A percentile compares a stretch with the other conserved stretches of the same genome.
Conservation (phyloP, 2,888 invertebrate genomes). For the Anthrax anthrax region DNA sequence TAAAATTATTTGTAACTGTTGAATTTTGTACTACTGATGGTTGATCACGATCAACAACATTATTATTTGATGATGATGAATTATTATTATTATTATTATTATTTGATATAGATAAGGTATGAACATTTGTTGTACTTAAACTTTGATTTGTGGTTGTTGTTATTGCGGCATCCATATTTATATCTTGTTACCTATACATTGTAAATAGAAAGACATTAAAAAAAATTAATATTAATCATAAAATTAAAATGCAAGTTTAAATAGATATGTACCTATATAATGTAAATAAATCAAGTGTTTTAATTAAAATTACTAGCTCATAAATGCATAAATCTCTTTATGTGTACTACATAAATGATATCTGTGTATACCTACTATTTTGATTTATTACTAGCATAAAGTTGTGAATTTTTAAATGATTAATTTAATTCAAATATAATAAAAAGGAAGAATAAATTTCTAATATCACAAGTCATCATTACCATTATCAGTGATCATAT, state of each 20-base stretch:
- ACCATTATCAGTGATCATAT: neutral
- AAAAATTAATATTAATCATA: neutral
- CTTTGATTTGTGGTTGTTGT: constrained; percentile 1
- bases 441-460: no score
- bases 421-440: no score
- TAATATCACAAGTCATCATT: neutral
- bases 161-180: constrained; percentile 4
- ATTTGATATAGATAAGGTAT: neutral
- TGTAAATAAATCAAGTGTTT: no score
- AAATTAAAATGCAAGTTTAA: no score
- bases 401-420: no score
- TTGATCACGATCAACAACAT: neutral
- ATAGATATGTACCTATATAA: no score
- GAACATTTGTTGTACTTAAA: constrained; percentile 1
- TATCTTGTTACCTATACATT: neutral
- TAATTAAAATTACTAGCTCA: no score
- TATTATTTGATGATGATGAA: neutral
- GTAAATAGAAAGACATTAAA: neutral
- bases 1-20: constrained; percentile 3
- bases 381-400: no score
- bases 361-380: no score
- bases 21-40: neutral
- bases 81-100: neutral
- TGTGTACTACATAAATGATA: no score
- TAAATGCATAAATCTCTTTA: no score